Conservation (phyloP, 1,140 invertebrate species). For the Eupeodes corollae region DNA sequence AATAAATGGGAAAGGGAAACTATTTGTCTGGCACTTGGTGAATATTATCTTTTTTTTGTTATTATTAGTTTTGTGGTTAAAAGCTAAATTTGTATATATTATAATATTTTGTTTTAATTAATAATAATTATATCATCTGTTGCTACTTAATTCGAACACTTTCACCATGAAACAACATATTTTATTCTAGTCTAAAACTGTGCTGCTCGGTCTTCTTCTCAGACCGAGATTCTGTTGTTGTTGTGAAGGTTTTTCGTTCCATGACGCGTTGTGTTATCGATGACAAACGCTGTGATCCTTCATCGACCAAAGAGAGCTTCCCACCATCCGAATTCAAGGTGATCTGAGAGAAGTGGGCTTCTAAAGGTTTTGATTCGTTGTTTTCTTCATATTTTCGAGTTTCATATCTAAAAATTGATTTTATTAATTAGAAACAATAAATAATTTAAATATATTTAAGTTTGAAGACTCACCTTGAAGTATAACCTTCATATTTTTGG, state of each 20-base stretch:
- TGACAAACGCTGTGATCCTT: conserved; percentile 25
- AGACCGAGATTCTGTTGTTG: conserved; percentile 40
- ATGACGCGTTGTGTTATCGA: conserved; percentile 43
- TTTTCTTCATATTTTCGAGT: conserved; percentile 33
- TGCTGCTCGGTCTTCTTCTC: conserved; percentile 38
- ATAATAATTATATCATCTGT: too few species aligned
- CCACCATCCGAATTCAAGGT: conserved; percentile 31
- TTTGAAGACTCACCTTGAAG: conserved; percentile 44
- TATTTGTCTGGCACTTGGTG: too few species aligned
- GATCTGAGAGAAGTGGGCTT: conserved; percentile 32
- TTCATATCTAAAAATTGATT: conserved; percentile 22
- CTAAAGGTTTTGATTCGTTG: conserved; percentile 24
- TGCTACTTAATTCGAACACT: conserved; percentile 1
- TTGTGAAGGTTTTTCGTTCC: conserved; percentile 43
- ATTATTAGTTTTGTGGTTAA: too few species aligned
- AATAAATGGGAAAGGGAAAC: too few species aligned
- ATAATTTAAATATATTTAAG: background rate
- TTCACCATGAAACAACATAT: conserved; percentile 4
- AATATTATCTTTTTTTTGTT: too few species aligned
- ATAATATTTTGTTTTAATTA: too few species aligned
- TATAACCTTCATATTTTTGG: conserved; percentile 48
- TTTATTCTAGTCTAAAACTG: conserved; percentile 34
- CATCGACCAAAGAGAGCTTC: conserved; percentile 29
- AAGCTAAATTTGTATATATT: too few species aligned
- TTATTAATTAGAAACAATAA: background rate